Evolutionary conservation across 2,113 vertebrate genomes (phyloP).

Genomic region (Hippopotamus amphibius): DNA sequence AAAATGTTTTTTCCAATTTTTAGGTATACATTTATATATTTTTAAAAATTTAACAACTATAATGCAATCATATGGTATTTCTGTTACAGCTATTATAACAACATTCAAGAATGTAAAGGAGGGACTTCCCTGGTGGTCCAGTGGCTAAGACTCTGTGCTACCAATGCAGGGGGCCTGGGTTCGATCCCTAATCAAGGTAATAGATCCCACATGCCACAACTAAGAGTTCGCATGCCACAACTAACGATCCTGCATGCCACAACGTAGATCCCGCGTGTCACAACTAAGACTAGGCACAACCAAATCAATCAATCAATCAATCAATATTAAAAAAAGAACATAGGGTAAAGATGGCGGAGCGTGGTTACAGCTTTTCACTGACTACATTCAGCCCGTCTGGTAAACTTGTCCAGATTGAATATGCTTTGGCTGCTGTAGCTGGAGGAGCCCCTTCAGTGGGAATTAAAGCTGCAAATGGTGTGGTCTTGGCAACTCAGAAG

Average conservation of each 20-base stretch:
- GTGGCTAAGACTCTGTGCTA: conserved; percentile 45
- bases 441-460: conserved; percentile 98
- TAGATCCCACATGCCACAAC: no score
- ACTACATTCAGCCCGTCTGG: conserved; percentile 99
- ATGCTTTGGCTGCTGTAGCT: conserved; percentile 98
- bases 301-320: no score
- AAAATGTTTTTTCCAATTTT: background rate
- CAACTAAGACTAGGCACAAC: no score
- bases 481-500: conserved; percentile 98
- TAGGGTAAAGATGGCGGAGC: conserved; percentile 94
- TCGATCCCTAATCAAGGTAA: no score
- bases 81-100: background rate
- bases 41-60: background rate
- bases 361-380: conserved; percentile 97
- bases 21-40: background rate
- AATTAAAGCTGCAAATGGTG: conserved; percentile 98
- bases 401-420: conserved; percentile 99
- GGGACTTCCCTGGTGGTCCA: conserved; percentile 85
- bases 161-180: no score
- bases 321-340: no score
- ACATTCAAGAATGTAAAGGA: background rate
- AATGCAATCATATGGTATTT: background rate
- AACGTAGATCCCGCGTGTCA: no score
- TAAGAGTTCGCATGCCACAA: no score
- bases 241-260: no score